Conservation (phyloP, 2,797 vertebrate species). For the Erethizon dorsatum region DNA sequence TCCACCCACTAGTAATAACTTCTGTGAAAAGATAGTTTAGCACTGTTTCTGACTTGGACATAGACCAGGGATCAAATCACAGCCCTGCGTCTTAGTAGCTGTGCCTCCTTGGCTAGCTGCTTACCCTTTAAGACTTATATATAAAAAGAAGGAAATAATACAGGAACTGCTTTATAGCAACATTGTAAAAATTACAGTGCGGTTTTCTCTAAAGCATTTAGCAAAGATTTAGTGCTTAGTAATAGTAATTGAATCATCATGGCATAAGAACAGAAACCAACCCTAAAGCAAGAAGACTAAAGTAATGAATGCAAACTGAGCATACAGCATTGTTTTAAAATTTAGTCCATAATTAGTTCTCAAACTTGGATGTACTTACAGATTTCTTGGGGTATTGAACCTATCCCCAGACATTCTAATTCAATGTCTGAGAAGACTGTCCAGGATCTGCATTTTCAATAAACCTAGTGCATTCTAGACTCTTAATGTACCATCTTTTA, state of each 20-base stretch:
- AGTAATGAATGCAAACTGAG: background rate
- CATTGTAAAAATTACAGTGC: constrained; percentile 11
- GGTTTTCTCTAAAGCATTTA: background rate
- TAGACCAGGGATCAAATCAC: background rate
- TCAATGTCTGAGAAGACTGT: background rate
- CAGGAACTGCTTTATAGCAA: background rate
- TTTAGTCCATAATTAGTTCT: background rate
- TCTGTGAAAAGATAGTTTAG: background rate
- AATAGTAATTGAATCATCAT: background rate
- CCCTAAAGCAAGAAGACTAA: background rate
- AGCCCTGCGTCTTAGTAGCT: background rate
- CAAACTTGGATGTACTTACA: background rate
- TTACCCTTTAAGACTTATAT: background rate
- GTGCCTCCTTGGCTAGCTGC: background rate
- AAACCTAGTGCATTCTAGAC: background rate
- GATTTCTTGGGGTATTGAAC: background rate
- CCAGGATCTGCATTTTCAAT: background rate
- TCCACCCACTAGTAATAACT: background rate
- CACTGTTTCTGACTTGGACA: background rate
- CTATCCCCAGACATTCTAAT: background rate
- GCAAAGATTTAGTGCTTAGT: background rate
- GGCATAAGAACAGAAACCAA: background rate
- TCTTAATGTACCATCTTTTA: background rate
- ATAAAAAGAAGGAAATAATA: background rate
- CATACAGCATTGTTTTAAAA: background rate